These are phyloP conservation scores for Halisarca cf. caerulea DNA, from an alignment of 37 sponge, comb jelly and placozoan genomes.

Conservation along the genomic window DNA sequence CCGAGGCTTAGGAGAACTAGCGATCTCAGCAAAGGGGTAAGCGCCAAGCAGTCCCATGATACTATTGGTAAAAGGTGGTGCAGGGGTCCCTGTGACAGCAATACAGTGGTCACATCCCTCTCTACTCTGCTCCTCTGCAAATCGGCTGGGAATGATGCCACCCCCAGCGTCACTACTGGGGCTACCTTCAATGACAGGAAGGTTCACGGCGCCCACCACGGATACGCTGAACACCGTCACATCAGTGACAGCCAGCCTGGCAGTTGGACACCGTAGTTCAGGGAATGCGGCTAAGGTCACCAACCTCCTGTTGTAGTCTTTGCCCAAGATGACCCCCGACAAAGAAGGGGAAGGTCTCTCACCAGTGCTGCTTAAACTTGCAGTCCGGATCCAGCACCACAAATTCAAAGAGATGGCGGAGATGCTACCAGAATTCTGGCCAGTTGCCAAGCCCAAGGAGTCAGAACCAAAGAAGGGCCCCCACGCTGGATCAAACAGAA, in stretches of 20 bases:
- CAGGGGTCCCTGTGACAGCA: too few relatives aligned
- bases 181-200: too few relatives aligned
- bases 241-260: background rate
- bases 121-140: too few relatives aligned
- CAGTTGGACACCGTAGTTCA: background rate
- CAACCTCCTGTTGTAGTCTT: background rate
- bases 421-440: constrained; percentile 4
- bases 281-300: background rate
- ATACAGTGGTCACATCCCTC: too few relatives aligned
- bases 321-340: background rate
- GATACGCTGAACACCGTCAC: background rate
- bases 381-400: background rate
- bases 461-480: background rate
- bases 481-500: background rate
- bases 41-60: too few relatives aligned
- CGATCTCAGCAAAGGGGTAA: too few relatives aligned
- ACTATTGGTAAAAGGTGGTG: too few relatives aligned
- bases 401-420: constrained; percentile 2
- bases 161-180: too few relatives aligned
- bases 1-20: too few relatives aligned
- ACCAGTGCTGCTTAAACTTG: background rate
- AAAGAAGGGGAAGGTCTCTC: background rate
- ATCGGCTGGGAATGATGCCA: too few relatives aligned
- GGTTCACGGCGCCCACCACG: background rate
- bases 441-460: background rate